Evolutionary conservation across 2,888 invertebrate species (phyloP).

Genomic region (Tetheella fluctuosa): DNA sequence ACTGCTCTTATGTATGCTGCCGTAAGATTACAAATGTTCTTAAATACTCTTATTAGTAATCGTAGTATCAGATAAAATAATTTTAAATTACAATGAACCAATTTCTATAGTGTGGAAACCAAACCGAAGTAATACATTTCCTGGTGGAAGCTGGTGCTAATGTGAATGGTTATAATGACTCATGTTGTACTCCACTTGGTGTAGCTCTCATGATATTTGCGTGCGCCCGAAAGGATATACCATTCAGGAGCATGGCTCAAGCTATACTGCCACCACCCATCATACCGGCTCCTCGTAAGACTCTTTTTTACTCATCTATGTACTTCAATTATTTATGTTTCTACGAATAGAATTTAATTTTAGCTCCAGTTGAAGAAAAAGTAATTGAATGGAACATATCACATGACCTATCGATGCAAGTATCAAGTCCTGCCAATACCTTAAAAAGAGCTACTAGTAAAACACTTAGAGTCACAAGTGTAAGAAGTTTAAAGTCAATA

Average conservation of each 20-base stretch:
- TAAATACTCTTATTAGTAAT: too few relatives aligned
- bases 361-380: constrained; percentile 34
- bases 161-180: constrained; percentile 79
- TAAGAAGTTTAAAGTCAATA: background rate
- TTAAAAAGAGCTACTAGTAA: constrained; percentile 43
- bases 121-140: constrained; percentile 63
- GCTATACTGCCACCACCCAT: constrained; percentile 52
- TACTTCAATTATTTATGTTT: background rate
- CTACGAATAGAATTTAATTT: constrained; percentile 1
- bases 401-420: constrained; percentile 28
- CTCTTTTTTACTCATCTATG: background rate
- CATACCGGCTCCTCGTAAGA: constrained; percentile 37
- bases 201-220: constrained; percentile 68
- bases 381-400: constrained; percentile 63
- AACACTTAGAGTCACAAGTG: constrained; percentile 29
- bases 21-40: constrained; percentile 42
- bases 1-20: constrained; percentile 82
- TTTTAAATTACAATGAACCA: constrained; percentile 3
- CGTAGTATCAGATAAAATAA: background rate
- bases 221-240: constrained; percentile 51
- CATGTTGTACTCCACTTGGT: constrained; percentile 79
- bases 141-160: constrained; percentile 80
- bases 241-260: constrained; percentile 45
- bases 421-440: constrained; percentile 16
- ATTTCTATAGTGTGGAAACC: constrained; percentile 56